Evolutionary conservation across 1,140 invertebrate species (phyloP).

Genomic region (Plutomurus gul): DNA sequence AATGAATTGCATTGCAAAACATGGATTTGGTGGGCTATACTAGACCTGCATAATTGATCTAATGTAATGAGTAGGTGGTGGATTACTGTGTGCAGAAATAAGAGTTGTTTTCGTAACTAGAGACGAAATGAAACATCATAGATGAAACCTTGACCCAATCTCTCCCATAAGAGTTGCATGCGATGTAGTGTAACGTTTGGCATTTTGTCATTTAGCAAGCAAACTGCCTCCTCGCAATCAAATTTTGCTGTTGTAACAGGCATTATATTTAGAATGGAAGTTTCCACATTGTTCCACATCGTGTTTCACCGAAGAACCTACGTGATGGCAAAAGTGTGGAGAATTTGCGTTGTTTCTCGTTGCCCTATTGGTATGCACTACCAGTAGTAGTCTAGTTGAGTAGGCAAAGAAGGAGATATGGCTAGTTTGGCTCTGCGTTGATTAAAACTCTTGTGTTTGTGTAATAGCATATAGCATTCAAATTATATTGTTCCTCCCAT

Average conservation of each 20-base stretch:
- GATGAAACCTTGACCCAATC: constrained; percentile 12
- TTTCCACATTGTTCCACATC: background rate
- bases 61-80: background rate
- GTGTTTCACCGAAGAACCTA: background rate
- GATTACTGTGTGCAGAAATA: background rate
- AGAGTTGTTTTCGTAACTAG: background rate
- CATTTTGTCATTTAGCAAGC: background rate
- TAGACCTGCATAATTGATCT: background rate
- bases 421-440: too few relatives aligned
- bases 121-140: background rate
- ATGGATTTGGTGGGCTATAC: background rate
- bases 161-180: background rate
- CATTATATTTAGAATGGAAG: background rate
- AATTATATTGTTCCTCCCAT: too few relatives aligned
- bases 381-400: too few relatives aligned
- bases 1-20: background rate
- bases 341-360: too few relatives aligned
- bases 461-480: background rate
- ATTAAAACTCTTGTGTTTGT: too few relatives aligned
- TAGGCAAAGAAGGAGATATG: too few relatives aligned
- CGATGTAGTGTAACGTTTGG: background rate
- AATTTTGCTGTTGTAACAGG: background rate
- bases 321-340: too few relatives aligned
- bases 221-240: background rate
- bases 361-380: too few relatives aligned